Base-by-base conservation (phyloP, 1,140 invertebrate genomes). In the Contarinia nasturtii region DNA sequence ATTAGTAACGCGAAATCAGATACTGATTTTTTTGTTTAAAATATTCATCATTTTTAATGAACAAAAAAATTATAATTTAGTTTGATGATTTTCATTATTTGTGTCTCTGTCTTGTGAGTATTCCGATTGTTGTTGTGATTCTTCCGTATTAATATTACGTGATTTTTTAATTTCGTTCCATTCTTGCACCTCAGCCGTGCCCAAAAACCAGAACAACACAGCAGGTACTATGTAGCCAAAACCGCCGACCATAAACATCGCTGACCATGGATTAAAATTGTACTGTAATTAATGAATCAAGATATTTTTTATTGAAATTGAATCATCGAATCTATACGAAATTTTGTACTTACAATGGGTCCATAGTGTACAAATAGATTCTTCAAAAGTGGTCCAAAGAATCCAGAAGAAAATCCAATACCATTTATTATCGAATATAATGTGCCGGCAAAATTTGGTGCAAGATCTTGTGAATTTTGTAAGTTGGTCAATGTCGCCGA, bases 401-500 rank as follows among this genome's bases (percentile, higher is more conserved):
- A 78, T 36, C 77, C 77, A 17, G 77, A 70, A 2, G 74, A 75
- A 45, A 75, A 74, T 2, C 76, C 77, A 33, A 80, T 67, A 10
- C 72, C 74, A 50, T 79, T 80, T 49, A 77, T 75, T 34, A 79
- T 73, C 20, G 77, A 77, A 50, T 79, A 79, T 4, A 80, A 56
- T 2, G 75, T 74, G 34, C 77, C 79, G 17, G 82, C 83, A 63
- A 71, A 81, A 60, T 82, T 85, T 1, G 67, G 67, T 0, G 84
- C 80, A 33, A 89, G 65, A 64, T 88, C 84, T 64, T 87, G 75
- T 55, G 84, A 80, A 60, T 87, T 86, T 53, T 81, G 76, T 53
- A 82, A 69, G 63, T 73, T 86, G 1, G 82, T 86, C 46, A 83
- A 68, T 44, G 80, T 82, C 0, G 79, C 77, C 41, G 84, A 81